These are phyloP conservation scores for Discoglossus pictus DNA, from an alignment of 2,797 vertebrate species.

Conservation along the genomic window DNA sequence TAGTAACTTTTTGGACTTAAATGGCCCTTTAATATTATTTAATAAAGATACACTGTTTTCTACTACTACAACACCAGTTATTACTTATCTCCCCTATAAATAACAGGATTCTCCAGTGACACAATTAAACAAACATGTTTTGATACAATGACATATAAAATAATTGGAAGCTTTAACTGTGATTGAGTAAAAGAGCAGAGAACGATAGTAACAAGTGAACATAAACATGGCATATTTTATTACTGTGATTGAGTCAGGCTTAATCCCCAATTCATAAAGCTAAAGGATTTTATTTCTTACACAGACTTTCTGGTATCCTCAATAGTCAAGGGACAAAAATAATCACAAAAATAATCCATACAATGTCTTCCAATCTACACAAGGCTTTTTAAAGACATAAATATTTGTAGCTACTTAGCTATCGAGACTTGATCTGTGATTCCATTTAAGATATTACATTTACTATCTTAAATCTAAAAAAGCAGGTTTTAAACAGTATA, in stretches of 20 bases:
- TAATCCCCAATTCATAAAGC: constrained; percentile 9
- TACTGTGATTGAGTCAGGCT: constrained; percentile 19
- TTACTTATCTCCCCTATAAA: too few species aligned
- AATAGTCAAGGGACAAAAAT: constrained; percentile 4
- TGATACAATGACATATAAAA: constrained; percentile 28
- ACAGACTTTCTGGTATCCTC: constrained; percentile 14
- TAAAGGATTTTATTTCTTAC: too few species aligned
- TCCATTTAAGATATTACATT: too few species aligned
- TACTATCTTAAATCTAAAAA: too few species aligned
- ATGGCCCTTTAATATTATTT: too few species aligned
- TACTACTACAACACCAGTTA: too few species aligned
- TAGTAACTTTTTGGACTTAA: too few species aligned
- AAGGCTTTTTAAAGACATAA: not conserved
- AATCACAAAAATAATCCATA: constrained; percentile 5
- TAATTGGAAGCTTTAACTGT: constrained; percentile 24
- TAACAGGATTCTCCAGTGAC: constrained; percentile 29
- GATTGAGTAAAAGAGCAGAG: constrained; percentile 25
- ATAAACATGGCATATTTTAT: constrained; percentile 24
- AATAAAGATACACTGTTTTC: too few species aligned
- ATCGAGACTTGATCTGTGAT: not conserved
- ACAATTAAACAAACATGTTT: constrained; percentile 26
- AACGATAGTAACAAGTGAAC: constrained; percentile 21
- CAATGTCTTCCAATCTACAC: too few species aligned
- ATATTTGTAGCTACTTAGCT: constrained; percentile 5
- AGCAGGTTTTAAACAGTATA: too few species aligned